Percentiles rank a stretch among this genome's conserved stretches.
Conservation (phyloP, 1,140 invertebrate genomes). For the Drosophila littoralis region DNA sequence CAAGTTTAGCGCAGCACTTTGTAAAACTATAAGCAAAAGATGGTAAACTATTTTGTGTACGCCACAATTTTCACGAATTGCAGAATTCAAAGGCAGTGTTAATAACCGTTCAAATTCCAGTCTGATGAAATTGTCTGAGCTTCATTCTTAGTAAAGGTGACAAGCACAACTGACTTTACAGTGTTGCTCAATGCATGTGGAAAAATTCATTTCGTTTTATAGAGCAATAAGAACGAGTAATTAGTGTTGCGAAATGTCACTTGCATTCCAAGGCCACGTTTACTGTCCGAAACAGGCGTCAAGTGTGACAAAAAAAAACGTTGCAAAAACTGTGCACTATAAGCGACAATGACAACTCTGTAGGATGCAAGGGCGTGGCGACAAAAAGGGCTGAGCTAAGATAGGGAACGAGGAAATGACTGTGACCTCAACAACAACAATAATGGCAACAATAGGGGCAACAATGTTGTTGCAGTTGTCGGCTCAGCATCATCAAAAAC, state of each 20-base stretch:
- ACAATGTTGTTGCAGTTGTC: conserved; percentile 47
- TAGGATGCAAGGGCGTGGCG: not conserved
- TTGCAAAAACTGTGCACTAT: not conserved
- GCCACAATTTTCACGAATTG: too few species aligned
- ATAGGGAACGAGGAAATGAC: conserved; percentile 1
- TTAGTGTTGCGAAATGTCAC: conserved; percentile 45
- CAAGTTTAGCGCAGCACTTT: too few species aligned
- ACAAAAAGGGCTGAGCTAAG: not conserved
- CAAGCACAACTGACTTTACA: not conserved
- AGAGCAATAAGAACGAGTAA: conserved; percentile 22
- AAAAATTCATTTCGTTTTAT: conserved; percentile 5
- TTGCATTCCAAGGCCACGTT: conserved; percentile 19
- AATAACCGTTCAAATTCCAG: not conserved
- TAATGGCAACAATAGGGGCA: conserved; percentile 35
- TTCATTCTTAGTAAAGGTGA: not conserved
- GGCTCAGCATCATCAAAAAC: conserved; percentile 11
- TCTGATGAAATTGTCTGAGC: not conserved
- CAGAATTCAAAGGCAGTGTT: not conserved
- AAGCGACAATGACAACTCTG: not conserved
- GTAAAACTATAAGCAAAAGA: too few species aligned
- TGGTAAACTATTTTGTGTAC: too few species aligned
- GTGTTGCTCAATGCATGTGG: conserved; percentile 7
- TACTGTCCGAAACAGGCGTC: conserved; percentile 23
- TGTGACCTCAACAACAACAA: conserved; percentile 32
- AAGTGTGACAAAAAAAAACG: conserved; percentile 21